These are phyloP conservation scores for Oncorhynchus nerka DNA, from an alignment of 2,113 vertebrate genomes.

Conservation along the genomic window DNA sequence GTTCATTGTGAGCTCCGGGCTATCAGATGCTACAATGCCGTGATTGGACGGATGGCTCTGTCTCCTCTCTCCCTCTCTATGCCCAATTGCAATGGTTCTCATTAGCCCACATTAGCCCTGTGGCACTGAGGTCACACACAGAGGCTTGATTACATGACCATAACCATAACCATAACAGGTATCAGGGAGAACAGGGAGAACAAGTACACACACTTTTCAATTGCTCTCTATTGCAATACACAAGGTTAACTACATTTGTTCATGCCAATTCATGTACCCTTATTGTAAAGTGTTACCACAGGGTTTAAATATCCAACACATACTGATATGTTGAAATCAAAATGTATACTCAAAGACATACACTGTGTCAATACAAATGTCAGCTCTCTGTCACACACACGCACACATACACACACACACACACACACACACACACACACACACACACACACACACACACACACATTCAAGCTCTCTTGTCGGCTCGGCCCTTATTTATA, in stretches of 20 bases:
- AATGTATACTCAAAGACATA: neutral
- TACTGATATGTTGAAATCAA: neutral
- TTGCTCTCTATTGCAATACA: no score
- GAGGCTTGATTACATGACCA: constrained; percentile 66
- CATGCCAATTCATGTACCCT: no score
- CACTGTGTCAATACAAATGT: neutral
- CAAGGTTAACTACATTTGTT: no score
- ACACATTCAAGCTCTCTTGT: no score
- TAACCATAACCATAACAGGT: constrained; percentile 5
- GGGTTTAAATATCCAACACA: neutral
- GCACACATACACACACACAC: no score
- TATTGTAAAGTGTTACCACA: no score
- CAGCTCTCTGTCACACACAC: no score
- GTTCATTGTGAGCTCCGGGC: constrained; percentile 66
- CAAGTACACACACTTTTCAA: neutral
- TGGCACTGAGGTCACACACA: constrained; percentile 59
- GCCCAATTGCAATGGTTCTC: constrained; percentile 64
- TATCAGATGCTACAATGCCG: constrained; percentile 45
- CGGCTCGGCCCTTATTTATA: no score
- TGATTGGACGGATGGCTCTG: constrained; percentile 63
- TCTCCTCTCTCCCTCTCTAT: constrained; percentile 6
- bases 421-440: no score
- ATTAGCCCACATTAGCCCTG: constrained; percentile 70
- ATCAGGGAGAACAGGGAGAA: neutral
- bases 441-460: no score